Conservation (phyloP, 2,113 vertebrate genomes). For the Illadopsis cleaveri region DNA sequence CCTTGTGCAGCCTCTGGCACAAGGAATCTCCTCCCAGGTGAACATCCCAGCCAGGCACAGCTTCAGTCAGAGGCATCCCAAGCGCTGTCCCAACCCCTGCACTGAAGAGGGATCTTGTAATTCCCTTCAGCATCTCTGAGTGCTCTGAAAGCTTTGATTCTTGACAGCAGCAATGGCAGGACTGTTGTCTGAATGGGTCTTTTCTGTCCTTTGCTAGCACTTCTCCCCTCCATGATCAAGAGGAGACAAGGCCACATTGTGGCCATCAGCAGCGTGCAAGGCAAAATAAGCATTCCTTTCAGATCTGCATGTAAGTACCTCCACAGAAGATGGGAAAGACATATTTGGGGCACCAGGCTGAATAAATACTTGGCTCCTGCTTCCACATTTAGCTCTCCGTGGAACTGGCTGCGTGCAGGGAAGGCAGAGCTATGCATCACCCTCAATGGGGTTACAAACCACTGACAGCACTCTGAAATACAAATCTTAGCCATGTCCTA, state of each 20-base stretch:
- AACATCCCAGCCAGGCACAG: background rate
- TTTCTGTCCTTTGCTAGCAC: conserved; percentile 69
- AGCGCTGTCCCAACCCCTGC: background rate
- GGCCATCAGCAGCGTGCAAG: conserved; percentile 93
- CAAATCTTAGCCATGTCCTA: background rate
- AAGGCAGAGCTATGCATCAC: background rate
- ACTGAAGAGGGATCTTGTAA: background rate
- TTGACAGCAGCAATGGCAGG: background rate
- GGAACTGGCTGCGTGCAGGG: background rate
- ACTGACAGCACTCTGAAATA: background rate
- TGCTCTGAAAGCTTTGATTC: background rate
- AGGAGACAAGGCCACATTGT: conserved; percentile 86
- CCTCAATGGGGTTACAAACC: background rate
- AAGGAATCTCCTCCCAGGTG: background rate
- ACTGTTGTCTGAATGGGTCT: conserved; percentile 28
- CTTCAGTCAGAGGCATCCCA: background rate
- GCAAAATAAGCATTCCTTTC: conserved; percentile 91
- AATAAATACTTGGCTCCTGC: conserved; percentile 23
- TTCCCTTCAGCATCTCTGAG: background rate
- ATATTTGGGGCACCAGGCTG: background rate
- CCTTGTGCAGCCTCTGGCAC: background rate
- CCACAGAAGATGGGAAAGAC: background rate
- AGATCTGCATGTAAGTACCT: conserved; percentile 92
- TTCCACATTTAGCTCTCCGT: background rate
- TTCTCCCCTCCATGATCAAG: conserved; percentile 90